Percentiles rank a stretch among this genome's conserved stretches.
These are phyloP conservation scores for Agrenia bidenticulata DNA, from an alignment of 2,888 invertebrate genomes.

Conservation along the genomic window DNA sequence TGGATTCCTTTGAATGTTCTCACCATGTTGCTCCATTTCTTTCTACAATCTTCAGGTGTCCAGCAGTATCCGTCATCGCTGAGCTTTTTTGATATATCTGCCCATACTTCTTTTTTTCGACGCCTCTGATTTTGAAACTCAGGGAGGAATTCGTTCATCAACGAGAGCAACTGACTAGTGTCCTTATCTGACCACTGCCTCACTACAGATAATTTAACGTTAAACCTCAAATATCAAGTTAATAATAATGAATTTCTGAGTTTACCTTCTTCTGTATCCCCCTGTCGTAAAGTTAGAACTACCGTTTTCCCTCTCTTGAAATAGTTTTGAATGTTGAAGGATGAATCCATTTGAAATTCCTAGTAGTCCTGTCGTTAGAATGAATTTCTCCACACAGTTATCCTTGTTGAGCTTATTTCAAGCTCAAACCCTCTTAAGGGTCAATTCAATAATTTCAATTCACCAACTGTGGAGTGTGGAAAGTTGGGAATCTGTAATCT, in stretches of 20 bases:
- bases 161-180: slow-evolving; percentile 20
- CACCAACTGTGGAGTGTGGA: too few relatives aligned
- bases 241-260: background rate
- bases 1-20: slow-evolving; percentile 38
- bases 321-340: slow-evolving; percentile 32
- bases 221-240: background rate
- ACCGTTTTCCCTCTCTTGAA: slow-evolving; percentile 39
- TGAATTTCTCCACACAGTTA: background rate
- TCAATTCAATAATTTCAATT: too few relatives aligned
- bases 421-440: too few relatives aligned
- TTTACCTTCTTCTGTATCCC: slow-evolving; percentile 29
- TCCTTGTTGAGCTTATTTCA: too few relatives aligned
- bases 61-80: slow-evolving; percentile 20
- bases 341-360: background rate
- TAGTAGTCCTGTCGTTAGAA: background rate
- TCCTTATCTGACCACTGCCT: slow-evolving; percentile 39
- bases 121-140: slow-evolving; percentile 37
- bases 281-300: slow-evolving; percentile 34
- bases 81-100: slow-evolving; percentile 28
- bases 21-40: slow-evolving; percentile 45
- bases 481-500: too few relatives aligned
- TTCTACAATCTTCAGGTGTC: slow-evolving; percentile 40
- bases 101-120: slow-evolving; percentile 40
- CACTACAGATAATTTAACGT: slow-evolving; percentile 18
- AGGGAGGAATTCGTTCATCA: slow-evolving; percentile 24